phyloP scores from a whole-genome alignment of 2,113 vertebrate genomes.

The Furnarius figulus region DNA sequence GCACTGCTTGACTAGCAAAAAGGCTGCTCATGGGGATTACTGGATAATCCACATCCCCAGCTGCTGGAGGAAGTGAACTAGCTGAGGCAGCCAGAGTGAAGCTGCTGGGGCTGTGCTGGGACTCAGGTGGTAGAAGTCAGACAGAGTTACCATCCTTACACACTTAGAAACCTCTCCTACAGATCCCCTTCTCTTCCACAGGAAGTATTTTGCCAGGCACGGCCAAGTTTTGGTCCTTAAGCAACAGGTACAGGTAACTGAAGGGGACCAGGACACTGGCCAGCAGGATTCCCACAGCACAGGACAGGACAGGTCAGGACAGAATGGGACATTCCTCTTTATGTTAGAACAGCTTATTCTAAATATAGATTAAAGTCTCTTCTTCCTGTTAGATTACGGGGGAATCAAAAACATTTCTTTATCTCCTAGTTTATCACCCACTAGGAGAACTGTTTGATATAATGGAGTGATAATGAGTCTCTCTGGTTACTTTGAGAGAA shows the following conservation, averaged over 20 bases:
- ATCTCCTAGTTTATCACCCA: not conserved
- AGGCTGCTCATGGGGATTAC: not conserved
- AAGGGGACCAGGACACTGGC: not conserved
- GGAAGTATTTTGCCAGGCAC: not conserved
- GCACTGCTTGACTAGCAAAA: not conserved
- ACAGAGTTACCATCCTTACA: not conserved
- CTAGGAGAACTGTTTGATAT: not conserved
- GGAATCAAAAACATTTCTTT: not conserved
- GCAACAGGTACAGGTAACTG: not conserved
- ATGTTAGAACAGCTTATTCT: not conserved
- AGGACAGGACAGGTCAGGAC: not conserved
- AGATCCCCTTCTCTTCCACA: not conserved
- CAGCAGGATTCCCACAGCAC: not conserved
- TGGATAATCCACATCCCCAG: not conserved
- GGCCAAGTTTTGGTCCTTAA: not conserved
- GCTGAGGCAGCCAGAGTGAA: not conserved
- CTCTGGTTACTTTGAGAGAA: not conserved
- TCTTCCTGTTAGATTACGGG: conserved; percentile 4
- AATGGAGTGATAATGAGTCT: not conserved
- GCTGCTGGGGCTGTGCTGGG: not conserved
- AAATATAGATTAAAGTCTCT: not conserved
- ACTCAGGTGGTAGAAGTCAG: not conserved
- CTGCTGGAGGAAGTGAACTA: not conserved
- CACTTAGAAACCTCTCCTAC: not conserved
- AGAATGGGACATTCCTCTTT: not conserved